A percentile compares a stretch with the other conserved stretches of the same genome.
These are phyloP conservation scores for Caenorhabditis zanzibari DNA, from an alignment of 2,888 invertebrate genomes.

Conservation along the genomic window DNA sequence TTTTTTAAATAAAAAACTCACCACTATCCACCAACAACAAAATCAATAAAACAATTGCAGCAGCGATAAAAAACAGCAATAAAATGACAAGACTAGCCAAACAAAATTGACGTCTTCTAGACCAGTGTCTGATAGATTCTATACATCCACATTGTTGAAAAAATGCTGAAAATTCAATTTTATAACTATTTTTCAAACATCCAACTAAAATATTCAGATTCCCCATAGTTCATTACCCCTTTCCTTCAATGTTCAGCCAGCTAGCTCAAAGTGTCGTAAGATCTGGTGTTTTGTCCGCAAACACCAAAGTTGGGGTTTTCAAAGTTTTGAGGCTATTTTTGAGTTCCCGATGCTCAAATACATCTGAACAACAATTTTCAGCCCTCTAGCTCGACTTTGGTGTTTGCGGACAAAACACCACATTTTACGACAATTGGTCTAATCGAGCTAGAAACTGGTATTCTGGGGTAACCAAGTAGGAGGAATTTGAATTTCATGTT, in stretches of 20 bases:
- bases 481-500: background rate
- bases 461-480: too few relatives aligned
- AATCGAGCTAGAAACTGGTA: too few relatives aligned
- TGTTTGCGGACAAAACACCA: too few relatives aligned
- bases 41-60: constrained; percentile 57
- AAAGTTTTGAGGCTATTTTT: too few relatives aligned
- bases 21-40: constrained; percentile 59
- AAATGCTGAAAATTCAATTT: constrained; percentile 32
- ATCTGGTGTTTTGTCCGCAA: background rate
- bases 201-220: background rate
- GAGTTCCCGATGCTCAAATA: too few relatives aligned
- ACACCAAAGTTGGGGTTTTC: background rate
- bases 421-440: too few relatives aligned
- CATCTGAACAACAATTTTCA: too few relatives aligned
- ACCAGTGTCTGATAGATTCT: constrained; percentile 57
- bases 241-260: background rate
- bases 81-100: constrained; percentile 47
- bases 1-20: constrained; percentile 11
- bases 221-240: background rate
- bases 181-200: background rate
- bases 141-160: constrained; percentile 34
- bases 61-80: constrained; percentile 55
- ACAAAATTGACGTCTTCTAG: constrained; percentile 46
- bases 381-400: too few relatives aligned
- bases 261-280: background rate